phyloP scores from a whole-genome alignment of 2,797 vertebrate genomes.

The Sebastes glaucus region DNA sequence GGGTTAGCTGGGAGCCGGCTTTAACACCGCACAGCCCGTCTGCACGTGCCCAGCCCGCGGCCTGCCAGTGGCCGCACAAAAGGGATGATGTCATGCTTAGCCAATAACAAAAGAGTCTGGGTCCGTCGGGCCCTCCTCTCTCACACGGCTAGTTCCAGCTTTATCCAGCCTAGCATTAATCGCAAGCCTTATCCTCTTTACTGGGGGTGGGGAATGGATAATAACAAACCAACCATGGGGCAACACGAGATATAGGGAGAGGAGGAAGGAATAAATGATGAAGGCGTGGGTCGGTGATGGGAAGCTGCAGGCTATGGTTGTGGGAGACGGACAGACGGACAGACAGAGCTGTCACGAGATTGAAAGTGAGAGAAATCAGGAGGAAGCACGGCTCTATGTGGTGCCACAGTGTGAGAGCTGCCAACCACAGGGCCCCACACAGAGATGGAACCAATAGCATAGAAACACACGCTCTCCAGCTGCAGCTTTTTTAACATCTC shows the following conservation, averaged over 20 bases:
- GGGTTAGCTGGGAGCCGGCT: slow-evolving; percentile 59
- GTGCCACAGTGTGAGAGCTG: slow-evolving; percentile 60
- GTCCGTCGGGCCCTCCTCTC: slow-evolving; percentile 72
- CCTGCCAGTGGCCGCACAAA: slow-evolving; percentile 84
- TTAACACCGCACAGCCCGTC: slow-evolving; percentile 73
- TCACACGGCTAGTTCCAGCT: slow-evolving; percentile 81
- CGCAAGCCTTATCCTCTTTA: slow-evolving; percentile 84
- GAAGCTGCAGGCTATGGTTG: slow-evolving; percentile 2
- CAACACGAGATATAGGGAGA: slow-evolving; percentile 42
- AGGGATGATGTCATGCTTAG: slow-evolving; percentile 87
- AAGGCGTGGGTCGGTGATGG: slow-evolving; percentile 2
- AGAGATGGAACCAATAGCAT: slow-evolving; percentile 33
- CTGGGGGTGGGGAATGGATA: slow-evolving; percentile 70
- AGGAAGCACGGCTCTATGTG: slow-evolving; percentile 46
- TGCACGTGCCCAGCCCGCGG: slow-evolving; percentile 82
- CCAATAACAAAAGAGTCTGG: slow-evolving; percentile 85
- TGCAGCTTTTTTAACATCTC: background rate
- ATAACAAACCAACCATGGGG: slow-evolving; percentile 75
- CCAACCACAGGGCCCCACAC: slow-evolving; percentile 50
- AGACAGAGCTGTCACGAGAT: slow-evolving; percentile 49
- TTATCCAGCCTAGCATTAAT: slow-evolving; percentile 85
- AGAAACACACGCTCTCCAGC: slow-evolving; percentile 7
- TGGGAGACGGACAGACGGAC: slow-evolving; percentile 20
- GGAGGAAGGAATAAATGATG: slow-evolving; percentile 35
- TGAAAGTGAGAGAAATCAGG: slow-evolving; percentile 56